Base-by-base conservation (phyloP, 2,797 vertebrate genomes). In the Anas acuta region DNA sequence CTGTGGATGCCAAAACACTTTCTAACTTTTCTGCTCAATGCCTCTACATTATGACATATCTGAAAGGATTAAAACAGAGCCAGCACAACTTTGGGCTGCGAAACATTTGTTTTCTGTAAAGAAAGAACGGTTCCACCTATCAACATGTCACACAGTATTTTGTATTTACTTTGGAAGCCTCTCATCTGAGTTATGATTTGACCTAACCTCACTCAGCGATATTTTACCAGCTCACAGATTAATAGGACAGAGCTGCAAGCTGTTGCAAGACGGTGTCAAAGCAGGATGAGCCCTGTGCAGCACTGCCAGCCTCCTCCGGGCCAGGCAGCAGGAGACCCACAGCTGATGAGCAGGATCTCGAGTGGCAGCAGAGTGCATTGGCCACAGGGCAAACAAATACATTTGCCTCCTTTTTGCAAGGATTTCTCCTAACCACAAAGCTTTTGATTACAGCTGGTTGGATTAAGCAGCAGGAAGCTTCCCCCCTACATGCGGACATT, bases 81-180 rank as follows among this genome's bases (percentile, higher is more conserved):
- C 65, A 45, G 80, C 66, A 8, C 35, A 53, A 6, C 86, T 11
- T 6, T 15, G 65, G 16, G 14, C 16, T 1, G 30, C 7, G 5
- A 39, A 35, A 17, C n/a, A 10, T 6, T 6, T 35, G 47, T 62
- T 60, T 20, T 16, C 51, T 14, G 4, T 2, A 2, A 43, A 30
- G 57, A 25, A 69, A 49, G 11, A 22, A 17, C 37, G 14, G 32
- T 13, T 30, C 39, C 25, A 13, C 37, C 22, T 30, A 15, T 9
- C 16, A 3, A 20, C 32, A 1, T 3, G 6, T 39, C 70, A 41
- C 2, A 0, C 20, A 3, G 26, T 3, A 3, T 21, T 43, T 6
- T 8, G n/a, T 28, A 18, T 57, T 84, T 58, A 26, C 43, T 33
- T 15, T 1, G 5, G 66, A 77, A 54, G 33, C 51, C 47, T 54